phyloP scores from a whole-genome alignment of 2,888 invertebrate species.

The Digitonthophagus gazella region DNA sequence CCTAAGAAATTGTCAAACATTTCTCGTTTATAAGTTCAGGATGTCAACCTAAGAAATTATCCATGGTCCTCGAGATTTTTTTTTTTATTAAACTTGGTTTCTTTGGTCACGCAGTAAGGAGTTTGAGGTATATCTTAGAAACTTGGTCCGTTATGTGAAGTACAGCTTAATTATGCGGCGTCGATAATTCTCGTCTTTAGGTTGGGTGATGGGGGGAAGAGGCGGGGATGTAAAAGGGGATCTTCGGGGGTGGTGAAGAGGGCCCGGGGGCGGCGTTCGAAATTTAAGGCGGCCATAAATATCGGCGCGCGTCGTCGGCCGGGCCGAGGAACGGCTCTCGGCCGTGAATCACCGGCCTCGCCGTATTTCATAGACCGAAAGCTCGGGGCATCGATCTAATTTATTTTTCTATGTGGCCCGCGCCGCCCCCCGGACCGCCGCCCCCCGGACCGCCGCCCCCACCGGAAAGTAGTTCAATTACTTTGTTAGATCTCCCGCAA shows the following conservation, averaged over 20 bases:
- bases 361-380: conserved; percentile 28
- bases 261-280: background rate
- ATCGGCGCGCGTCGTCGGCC: conserved; percentile 4
- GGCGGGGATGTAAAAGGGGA: background rate
- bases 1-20: no score
- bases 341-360: conserved; percentile 26
- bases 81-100: no score
- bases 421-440: background rate
- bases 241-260: background rate
- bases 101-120: no score
- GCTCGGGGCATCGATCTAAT: conserved; percentile 28
- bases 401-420: conserved; percentile 28
- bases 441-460: conserved; percentile 13
- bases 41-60: no score
- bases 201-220: background rate
- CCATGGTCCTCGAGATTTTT: no score
- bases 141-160: no score
- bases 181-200: conserved; percentile 17
- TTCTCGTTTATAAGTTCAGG: no score
- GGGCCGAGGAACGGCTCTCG: conserved; percentile 8
- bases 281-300: background rate
- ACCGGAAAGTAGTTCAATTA: conserved; percentile 30
- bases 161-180: background rate
- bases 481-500: conserved; percentile 30
- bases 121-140: no score